These are phyloP conservation scores for Rousettus leschenaultii DNA, from an alignment of 2,113 vertebrate species.

Conservation along the genomic window DNA sequence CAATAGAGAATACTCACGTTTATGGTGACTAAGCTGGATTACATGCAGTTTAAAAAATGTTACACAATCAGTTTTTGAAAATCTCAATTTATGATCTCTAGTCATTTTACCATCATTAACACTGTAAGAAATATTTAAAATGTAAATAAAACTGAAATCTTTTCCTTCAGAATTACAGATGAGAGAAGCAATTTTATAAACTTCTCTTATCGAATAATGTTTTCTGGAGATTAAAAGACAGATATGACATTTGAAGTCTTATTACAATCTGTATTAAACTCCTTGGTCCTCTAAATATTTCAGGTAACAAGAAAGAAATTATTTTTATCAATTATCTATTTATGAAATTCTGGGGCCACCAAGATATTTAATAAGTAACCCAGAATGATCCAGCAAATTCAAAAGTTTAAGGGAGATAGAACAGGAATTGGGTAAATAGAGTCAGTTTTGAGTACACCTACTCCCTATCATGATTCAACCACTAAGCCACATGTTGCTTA, in stretches of 20 bases:
- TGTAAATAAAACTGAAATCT: neutral
- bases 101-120: neutral
- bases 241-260: neutral
- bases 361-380: neutral
- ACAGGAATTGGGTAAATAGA: neutral
- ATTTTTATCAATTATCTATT: neutral
- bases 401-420: neutral
- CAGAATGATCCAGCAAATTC: neutral
- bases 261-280: neutral
- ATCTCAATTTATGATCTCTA: neutral
- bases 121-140: neutral
- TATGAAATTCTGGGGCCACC: neutral
- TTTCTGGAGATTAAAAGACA: neutral
- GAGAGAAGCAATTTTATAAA: neutral
- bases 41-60: neutral
- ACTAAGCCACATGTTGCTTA: constrained; percentile 42
- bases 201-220: neutral
- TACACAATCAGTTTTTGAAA: neutral
- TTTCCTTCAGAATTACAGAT: neutral
- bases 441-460: neutral
- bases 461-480: neutral
- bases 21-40: neutral
- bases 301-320: neutral
- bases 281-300: neutral
- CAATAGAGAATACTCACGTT: neutral